A percentile compares a stretch with the other conserved stretches of the same genome.
Conservation (phyloP, 2,113 vertebrate species). For the Pomatostomus ruficeps region DNA sequence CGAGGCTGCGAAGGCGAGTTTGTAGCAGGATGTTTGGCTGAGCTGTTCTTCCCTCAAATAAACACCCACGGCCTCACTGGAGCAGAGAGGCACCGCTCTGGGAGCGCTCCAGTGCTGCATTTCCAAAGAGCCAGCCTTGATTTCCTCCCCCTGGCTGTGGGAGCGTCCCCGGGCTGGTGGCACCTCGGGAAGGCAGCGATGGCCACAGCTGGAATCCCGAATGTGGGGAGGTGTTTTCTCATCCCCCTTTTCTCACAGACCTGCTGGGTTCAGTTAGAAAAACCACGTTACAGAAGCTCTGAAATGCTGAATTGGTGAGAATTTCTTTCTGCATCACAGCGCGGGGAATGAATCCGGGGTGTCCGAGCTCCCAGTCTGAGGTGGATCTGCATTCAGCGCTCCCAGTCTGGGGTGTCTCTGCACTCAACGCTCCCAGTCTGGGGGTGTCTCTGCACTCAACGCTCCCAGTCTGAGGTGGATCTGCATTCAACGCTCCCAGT, state of each 20-base stretch:
- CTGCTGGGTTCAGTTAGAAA: not conserved
- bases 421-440: not conserved
- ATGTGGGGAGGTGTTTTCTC: not conserved
- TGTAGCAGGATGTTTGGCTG: conserved; percentile 90
- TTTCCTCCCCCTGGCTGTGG: conserved; percentile 46
- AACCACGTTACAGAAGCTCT: not conserved
- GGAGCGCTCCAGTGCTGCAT: conserved; percentile 75
- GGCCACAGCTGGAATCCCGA: not conserved
- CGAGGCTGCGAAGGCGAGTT: conserved; percentile 68
- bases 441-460: not conserved
- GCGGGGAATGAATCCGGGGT: not conserved
- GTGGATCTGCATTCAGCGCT: no score
- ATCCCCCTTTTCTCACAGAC: not conserved
- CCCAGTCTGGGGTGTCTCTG: not conserved
- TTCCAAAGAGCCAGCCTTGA: conserved; percentile 77
- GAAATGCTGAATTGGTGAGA: not conserved
- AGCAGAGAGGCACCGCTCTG: conserved; percentile 74
- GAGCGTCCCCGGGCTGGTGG: conserved; percentile 52
- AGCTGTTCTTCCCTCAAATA: conserved; percentile 88
- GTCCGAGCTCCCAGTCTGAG: not conserved
- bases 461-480: no score
- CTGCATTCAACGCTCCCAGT: not conserved
- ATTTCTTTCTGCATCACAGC: not conserved
- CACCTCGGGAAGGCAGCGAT: conserved; percentile 24
- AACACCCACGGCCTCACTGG: conserved; percentile 87